phyloP scores from a whole-genome alignment of 2,888 invertebrate species.

The Metopia argyrocephala region DNA sequence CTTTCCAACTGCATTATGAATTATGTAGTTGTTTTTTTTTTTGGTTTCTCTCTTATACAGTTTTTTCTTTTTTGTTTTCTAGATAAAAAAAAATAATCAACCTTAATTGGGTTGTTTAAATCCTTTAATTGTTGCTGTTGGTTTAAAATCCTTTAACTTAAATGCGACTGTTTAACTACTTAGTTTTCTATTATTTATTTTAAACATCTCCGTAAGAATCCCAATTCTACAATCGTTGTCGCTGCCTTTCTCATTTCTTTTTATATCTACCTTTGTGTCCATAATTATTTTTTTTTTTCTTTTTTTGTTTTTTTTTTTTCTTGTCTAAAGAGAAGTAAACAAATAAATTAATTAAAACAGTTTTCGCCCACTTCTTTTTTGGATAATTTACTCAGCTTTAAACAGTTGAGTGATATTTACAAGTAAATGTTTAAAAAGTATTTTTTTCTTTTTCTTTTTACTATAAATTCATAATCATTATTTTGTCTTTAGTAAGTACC shows the following conservation, averaged over 20 bases:
- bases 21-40: too few relatives aligned
- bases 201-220: background rate
- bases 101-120: conserved; percentile 1
- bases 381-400: conserved; percentile 15
- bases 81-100: conserved; percentile 1
- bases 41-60: background rate
- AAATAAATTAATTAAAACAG: conserved; percentile 29
- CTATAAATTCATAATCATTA: too few relatives aligned
- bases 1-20: conserved; percentile 35
- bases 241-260: background rate
- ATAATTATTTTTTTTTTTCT: background rate
- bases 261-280: background rate
- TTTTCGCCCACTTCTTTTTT: background rate
- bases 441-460: background rate
- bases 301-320: background rate
- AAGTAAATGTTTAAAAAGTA: background rate
- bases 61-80: background rate
- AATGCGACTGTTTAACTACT: conserved; percentile 1
- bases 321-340: conserved; percentile 8
- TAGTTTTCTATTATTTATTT: background rate
- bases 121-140: too few relatives aligned
- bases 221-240: background rate
- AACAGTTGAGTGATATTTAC: conserved; percentile 13
- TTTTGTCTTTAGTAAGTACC: too few relatives aligned
- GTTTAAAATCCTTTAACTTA: conserved; percentile 35